phyloP scores from a whole-genome alignment of 2,888 invertebrate species.

The Nemotelus pantherinus region DNA sequence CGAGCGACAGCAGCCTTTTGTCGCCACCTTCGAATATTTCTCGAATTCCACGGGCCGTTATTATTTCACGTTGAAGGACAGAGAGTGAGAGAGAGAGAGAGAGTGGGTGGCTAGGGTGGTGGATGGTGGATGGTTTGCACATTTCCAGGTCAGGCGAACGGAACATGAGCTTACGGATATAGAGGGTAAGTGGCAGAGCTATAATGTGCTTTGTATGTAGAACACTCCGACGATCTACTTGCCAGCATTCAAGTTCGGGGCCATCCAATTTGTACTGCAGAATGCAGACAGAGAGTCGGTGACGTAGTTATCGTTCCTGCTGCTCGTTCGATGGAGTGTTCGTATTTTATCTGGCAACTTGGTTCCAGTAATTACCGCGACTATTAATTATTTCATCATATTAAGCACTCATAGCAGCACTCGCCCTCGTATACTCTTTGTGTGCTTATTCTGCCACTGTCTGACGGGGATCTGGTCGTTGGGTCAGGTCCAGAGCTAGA shows the following conservation, averaged over 20 bases:
- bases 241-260: not conserved
- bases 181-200: not conserved
- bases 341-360: conserved; percentile 27
- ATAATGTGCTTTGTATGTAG: not conserved
- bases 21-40: conserved; percentile 8
- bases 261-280: conserved; percentile 1
- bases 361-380: conserved; percentile 39
- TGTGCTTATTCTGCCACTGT: conserved; percentile 10
- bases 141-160: not conserved
- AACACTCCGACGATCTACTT: conserved; percentile 10
- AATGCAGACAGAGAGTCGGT: conserved; percentile 10
- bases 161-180: not conserved
- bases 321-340: conserved; percentile 3
- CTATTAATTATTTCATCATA: conserved; percentile 45
- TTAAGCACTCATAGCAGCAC: conserved; percentile 20
- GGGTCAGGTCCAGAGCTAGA: not conserved
- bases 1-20: not conserved
- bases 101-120: not conserved
- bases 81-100: no score
- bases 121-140: not conserved
- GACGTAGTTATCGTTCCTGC: not conserved
- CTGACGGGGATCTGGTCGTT: conserved; percentile 9
- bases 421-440: not conserved
- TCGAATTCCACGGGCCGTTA: conserved; percentile 13
- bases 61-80: not conserved